Base-by-base conservation (phyloP, 2,888 invertebrate genomes). In the Drosophila melanosoma region DNA sequence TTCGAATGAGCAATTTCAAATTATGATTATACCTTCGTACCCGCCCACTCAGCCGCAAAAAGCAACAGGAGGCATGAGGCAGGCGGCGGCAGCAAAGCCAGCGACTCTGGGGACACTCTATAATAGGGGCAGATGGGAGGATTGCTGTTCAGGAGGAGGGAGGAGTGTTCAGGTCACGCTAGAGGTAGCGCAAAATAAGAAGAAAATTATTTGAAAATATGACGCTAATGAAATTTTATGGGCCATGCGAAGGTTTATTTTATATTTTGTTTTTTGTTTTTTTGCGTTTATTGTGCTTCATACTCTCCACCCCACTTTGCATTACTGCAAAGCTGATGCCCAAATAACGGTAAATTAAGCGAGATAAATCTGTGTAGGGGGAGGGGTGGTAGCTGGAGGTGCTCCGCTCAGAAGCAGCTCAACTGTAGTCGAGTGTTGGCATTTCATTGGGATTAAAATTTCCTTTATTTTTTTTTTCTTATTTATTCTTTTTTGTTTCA, bases 1-100 rank as follows among this genome's bases (percentile, higher is more conserved):
- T 89, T 82, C 87, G 90, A 89, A 90, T 90, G 90, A 90, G 87
- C 85, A 90, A 90, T 90, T 90, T 90, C 80, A 82, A 87, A 87
- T 90, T 90, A 91, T 90, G 90, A 90, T 90, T 87, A 90, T 87
- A 83, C 87, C 86, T 87, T 79, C 76, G 76, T 74, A 64, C 73
- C 69, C 82, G 81, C 77, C 89, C 84, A 79, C 66, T 81, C 89
- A 88, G 84, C 82, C 89, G 89, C 87, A 83, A 88, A 79, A 83
- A 73, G 80, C 80, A 56, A 53, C 61, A 62, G 53, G 32, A 61
- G 35, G 52, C 35, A 45, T 45, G 45, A 8, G 26, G 38, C 26
- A 38, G 26, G 38, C 36, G 70, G 8, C 52, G 51, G 10, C 20
- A 26, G 48, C 57, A 23, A 60, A 56, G 78, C 59, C 68, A 68